phyloP scores from a whole-genome alignment of 1,140 invertebrate species.

The Drosophila kanapiae region DNA sequence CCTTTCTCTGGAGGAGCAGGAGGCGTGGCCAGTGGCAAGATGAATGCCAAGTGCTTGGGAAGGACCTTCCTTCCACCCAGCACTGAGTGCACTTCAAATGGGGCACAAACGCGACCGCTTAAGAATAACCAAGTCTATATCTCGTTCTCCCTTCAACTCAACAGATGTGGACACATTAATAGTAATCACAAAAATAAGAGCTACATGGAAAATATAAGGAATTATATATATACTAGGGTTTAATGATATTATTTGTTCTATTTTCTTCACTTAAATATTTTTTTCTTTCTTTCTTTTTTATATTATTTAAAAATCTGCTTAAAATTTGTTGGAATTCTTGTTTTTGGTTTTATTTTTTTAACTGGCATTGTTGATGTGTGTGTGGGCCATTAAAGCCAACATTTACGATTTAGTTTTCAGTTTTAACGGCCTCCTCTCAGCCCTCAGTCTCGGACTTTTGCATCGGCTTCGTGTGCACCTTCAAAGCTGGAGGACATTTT shows the following conservation, averaged over 20 bases:
- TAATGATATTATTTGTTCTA: background rate
- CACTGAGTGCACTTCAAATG: slow-evolving; percentile 76
- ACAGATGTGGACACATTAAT: background rate
- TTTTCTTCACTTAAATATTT: background rate
- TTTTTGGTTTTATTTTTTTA: background rate
- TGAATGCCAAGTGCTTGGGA: slow-evolving; percentile 66
- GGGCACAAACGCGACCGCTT: slow-evolving; percentile 79
- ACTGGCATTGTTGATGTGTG: background rate
- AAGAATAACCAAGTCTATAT: slow-evolving; percentile 70
- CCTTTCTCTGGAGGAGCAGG: slow-evolving; percentile 2
- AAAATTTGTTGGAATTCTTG: background rate
- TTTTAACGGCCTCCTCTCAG: slow-evolving; percentile 50
- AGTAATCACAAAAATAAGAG: background rate
- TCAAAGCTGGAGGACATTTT: slow-evolving; percentile 7
- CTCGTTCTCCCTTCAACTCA: background rate
- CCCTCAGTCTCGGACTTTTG: slow-evolving; percentile 38
- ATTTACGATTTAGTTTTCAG: slow-evolving; percentile 73
- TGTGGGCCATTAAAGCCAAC: slow-evolving; percentile 60
- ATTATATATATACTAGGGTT: background rate
- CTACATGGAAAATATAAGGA: too few species aligned
- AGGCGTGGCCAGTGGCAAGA: slow-evolving; percentile 43
- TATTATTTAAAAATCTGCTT: background rate
- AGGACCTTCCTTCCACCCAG: slow-evolving; percentile 19
- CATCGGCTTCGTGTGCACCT: slow-evolving; percentile 25
- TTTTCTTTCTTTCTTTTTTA: too few species aligned